These are phyloP conservation scores for Guaruba guarouba DNA, from an alignment of 2,113 vertebrate genomes.

Conservation along the genomic window DNA sequence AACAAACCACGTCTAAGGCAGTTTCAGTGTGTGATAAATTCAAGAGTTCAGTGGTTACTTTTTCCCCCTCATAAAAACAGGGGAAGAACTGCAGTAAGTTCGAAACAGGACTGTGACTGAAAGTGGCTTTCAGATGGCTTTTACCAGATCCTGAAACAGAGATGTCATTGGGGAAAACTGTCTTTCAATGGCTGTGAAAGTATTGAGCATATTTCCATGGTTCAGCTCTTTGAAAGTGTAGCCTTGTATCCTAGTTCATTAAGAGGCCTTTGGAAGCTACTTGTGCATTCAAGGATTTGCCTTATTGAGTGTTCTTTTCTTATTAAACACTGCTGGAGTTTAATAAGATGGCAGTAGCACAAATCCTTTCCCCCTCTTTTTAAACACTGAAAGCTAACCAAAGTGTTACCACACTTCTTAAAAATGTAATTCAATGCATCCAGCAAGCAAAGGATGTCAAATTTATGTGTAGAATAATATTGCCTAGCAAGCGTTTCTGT, in stretches of 20 bases:
- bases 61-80: neutral
- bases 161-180: neutral
- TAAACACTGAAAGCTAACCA: slow-evolving; percentile 47
- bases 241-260: slow-evolving; percentile 2
- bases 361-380: slow-evolving; percentile 21
- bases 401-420: neutral
- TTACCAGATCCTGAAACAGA: slow-evolving; percentile 39
- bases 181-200: slow-evolving; percentile 45
- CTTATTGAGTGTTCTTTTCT: slow-evolving; percentile 36
- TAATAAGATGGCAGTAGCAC: slow-evolving; percentile 37
- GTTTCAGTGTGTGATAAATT: slow-evolving; percentile 49
- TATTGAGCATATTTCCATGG: neutral
- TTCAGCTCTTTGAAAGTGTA: slow-evolving; percentile 16
- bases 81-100: neutral
- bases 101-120: slow-evolving; percentile 26
- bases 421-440: slow-evolving; percentile 25
- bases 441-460: slow-evolving; percentile 44
- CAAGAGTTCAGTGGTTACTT: slow-evolving; percentile 35
- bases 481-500: slow-evolving; percentile 11
- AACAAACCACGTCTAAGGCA: slow-evolving; percentile 54
- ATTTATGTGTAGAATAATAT: slow-evolving; percentile 32
- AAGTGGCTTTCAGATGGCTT: slow-evolving; percentile 54
- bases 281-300: slow-evolving; percentile 58
- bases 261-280: slow-evolving; percentile 8
- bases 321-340: slow-evolving; percentile 49